Evolutionary conservation across 2,113 vertebrate species (phyloP), one percentile per base, ranked within the genome.

Genomic region (Eurypyga helias): DNA sequence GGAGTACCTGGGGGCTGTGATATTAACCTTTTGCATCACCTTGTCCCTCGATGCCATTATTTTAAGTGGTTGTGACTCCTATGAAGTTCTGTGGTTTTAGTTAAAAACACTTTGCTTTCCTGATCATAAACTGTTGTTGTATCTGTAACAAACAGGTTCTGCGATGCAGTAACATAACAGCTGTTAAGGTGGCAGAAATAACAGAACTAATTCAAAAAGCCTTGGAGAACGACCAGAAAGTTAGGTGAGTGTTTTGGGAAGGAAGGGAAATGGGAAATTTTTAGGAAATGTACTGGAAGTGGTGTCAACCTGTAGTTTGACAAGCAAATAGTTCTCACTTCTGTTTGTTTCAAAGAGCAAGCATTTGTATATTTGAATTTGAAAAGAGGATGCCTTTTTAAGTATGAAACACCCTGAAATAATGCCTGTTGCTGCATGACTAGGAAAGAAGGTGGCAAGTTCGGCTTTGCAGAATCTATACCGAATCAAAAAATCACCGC

Each of bases 151-250:
- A 73, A 93, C 95, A 99, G 99, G 98, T 99, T 86, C 98, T 99
- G 96, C 98, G 99, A 83, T 99, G 99, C 98, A 99, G 98, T 97
- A 99, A 99, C 98, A 99, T 99, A 92, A 98, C 99, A 94, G 99
- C 99, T 33, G 99, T 99, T 36, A 99, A 99, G 97, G 99, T 99
- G 26, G 97, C 98, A 60, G 99, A 99, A 97, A 99, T 99, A 96
- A 99, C 99, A 65, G 99, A 99, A 70, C 98, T 99, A 55, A 99
- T 99, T 95, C 98, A 97, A 13, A 99, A 99, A 98, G 99, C 99
- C 33, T 97, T 99, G 97, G 98, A 98, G 69, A 99, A 99, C 1
- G 99, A 99, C 97, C 98, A 94, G 76, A 99, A 97, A 92, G 99
- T 97, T 72, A 98, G 99, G 99, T 99, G 87, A 98, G 98, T 54